Evolutionary conservation across 2,797 vertebrate species (phyloP).

Genomic region (Mus spretus): DNA sequence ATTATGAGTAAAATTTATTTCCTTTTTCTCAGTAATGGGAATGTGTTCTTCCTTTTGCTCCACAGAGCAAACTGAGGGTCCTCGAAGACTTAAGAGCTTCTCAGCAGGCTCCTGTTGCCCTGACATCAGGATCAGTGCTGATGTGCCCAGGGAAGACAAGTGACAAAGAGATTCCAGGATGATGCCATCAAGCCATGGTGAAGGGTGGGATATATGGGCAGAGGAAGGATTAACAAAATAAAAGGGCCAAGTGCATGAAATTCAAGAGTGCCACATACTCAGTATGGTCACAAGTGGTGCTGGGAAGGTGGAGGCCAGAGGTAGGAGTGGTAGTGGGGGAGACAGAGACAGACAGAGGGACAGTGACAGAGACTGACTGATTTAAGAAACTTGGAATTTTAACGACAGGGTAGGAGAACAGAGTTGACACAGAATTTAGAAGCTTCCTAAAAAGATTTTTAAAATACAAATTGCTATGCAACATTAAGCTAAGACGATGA

Average conservation of each 20-base stretch:
- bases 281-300: fast-evolving
- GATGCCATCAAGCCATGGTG: neutral
- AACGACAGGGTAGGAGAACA: neutral
- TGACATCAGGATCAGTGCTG: neutral
- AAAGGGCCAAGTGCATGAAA: neutral
- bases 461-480: neutral
- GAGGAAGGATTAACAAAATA: neutral
- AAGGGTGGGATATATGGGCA: fast-evolving
- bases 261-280: neutral
- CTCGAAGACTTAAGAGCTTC: neutral
- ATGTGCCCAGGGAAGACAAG: neutral
- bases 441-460: neutral
- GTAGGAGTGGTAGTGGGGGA: neutral
- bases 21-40: neutral
- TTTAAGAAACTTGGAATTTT: neutral
- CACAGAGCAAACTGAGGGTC: neutral
- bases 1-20: constrained; percentile 14
- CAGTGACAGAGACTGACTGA: too few species aligned
- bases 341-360: neutral
- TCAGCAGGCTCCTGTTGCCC: neutral
- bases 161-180: neutral
- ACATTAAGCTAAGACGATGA: neutral
- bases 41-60: neutral
- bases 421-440: neutral
- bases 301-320: neutral